Percentiles rank a stretch among this genome's conserved stretches.
phyloP scores from a whole-genome alignment of 1,140 invertebrate species.

The Drosophila lowei region DNA sequence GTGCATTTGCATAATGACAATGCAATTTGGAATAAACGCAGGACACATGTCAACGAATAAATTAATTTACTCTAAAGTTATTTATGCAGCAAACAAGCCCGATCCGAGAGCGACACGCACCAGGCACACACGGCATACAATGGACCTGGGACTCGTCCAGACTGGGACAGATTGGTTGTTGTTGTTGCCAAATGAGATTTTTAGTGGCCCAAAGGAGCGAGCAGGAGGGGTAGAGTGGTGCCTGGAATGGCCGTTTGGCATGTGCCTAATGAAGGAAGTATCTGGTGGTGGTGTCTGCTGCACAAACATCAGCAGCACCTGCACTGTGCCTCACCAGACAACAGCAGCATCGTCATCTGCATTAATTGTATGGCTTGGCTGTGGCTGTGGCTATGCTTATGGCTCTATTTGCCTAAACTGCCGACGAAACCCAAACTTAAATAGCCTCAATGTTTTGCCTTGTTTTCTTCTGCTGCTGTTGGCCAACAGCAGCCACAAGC shows the following conservation, averaged over 20 bases:
- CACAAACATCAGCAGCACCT: constrained; percentile 20
- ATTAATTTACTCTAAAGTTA: constrained; percentile 79
- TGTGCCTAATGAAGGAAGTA: constrained; percentile 58
- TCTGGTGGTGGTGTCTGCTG: constrained; percentile 28
- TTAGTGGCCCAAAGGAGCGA: constrained; percentile 29
- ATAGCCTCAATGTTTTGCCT: constrained; percentile 28
- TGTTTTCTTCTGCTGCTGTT: constrained; percentile 6
- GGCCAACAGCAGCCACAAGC: too few relatives aligned
- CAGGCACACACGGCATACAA: constrained; percentile 28
- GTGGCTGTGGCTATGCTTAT: constrained; percentile 5
- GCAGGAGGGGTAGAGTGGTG: neutral
- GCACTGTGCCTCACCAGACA: constrained; percentile 16
- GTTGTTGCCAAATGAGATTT: constrained; percentile 31
- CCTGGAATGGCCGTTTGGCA: constrained; percentile 18
- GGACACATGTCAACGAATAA: constrained; percentile 81
- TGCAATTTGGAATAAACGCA: constrained; percentile 78
- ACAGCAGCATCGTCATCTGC: constrained; percentile 57
- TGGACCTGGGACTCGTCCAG: neutral
- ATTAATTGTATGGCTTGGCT: constrained; percentile 64
- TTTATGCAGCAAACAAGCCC: constrained; percentile 73
- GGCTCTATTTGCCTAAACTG: constrained; percentile 64
- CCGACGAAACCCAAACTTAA: constrained; percentile 50
- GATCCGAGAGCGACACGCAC: constrained; percentile 31
- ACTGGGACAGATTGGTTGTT: constrained; percentile 15
- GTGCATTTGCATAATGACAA: constrained; percentile 81